phyloP scores from a whole-genome alignment of 2,888 invertebrate genomes.

The Epirrhoe alternata region DNA sequence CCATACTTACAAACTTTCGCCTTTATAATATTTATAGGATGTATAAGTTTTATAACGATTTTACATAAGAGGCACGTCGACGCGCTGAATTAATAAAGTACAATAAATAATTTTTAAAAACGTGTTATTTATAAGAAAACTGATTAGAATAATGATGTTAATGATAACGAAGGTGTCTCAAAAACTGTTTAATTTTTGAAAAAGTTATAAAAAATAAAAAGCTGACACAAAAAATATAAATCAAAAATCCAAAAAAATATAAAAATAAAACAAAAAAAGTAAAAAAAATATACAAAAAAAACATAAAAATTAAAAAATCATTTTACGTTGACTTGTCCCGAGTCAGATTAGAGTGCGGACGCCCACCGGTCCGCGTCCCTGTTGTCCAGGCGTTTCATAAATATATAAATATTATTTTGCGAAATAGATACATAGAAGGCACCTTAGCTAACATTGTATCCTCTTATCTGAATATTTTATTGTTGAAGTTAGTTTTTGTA shows the following conservation, averaged over 20 bases:
- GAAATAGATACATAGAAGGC: conserved; percentile 6
- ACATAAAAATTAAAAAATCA: conserved; percentile 61
- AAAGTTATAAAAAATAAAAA: conserved; percentile 66
- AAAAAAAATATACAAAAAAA: conserved; percentile 55
- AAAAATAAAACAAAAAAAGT: conserved; percentile 52
- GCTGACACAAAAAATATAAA: conserved; percentile 57
- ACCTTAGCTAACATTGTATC: background rate
- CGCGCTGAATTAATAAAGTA: conserved; percentile 75
- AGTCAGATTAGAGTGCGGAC: conserved; percentile 52
- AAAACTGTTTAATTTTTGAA: conserved; percentile 74
- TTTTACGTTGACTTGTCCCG: conserved; percentile 61
- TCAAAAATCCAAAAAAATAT: conserved; percentile 54
- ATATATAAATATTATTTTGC: conserved; percentile 5
- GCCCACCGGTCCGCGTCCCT: conserved; percentile 41
- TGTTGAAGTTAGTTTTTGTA: background rate
- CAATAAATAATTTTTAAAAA: conserved; percentile 80
- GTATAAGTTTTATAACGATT: conserved; percentile 80
- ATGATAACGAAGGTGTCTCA: conserved; percentile 66
- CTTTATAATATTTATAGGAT: too few species aligned
- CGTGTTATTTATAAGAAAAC: conserved; percentile 77
- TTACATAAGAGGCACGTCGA: conserved; percentile 76
- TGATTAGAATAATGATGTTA: conserved; percentile 65
- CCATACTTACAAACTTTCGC: too few species aligned
- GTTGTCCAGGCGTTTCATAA: conserved; percentile 8
- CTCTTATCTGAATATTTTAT: conserved; percentile 5